Evolutionary conservation across 2,888 invertebrate species (phyloP).

Genomic region (Brenthis ino): DNA sequence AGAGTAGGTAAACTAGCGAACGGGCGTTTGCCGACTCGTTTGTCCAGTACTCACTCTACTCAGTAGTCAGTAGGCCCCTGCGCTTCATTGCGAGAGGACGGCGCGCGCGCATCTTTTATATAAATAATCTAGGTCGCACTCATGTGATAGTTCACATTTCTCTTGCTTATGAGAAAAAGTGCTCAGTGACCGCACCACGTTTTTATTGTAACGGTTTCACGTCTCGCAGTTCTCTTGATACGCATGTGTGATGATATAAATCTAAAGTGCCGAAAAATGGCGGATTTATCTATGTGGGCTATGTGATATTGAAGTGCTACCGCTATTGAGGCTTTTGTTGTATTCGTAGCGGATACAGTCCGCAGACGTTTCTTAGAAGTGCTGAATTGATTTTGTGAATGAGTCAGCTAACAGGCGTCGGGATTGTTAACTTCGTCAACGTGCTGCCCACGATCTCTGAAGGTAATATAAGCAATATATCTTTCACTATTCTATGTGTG

Average conservation of each 20-base stretch:
- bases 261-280: slow-evolving; percentile 58
- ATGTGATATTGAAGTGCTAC: slow-evolving; percentile 58
- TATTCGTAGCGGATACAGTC: slow-evolving; percentile 48
- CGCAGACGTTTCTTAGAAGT: slow-evolving; percentile 62
- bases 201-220: slow-evolving; percentile 50
- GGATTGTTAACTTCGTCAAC: slow-evolving; percentile 79
- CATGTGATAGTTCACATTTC: slow-evolving; percentile 67
- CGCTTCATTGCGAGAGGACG: slow-evolving; percentile 65
- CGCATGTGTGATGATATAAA: slow-evolving; percentile 52
- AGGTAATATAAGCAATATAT: slow-evolving; percentile 56
- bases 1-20: slow-evolving; percentile 76
- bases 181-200: slow-evolving; percentile 56
- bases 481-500: slow-evolving; percentile 21
- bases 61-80: slow-evolving; percentile 65
- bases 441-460: slow-evolving; percentile 79
- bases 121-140: slow-evolving; percentile 63
- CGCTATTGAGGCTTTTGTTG: slow-evolving; percentile 45
- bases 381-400: slow-evolving; percentile 73
- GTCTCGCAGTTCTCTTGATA: slow-evolving; percentile 37
- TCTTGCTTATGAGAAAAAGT: slow-evolving; percentile 64
- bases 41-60: slow-evolving; percentile 26
- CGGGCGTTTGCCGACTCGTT: slow-evolving; percentile 62
- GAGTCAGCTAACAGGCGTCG: slow-evolving; percentile 80
- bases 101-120: slow-evolving; percentile 62
- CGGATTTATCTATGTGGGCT: slow-evolving; percentile 70